Evolutionary conservation across 2,888 invertebrate species (phyloP), one percentile per base, ranked within the genome.

Genomic region (Bursaphelenchus okinawaensis): DNA sequence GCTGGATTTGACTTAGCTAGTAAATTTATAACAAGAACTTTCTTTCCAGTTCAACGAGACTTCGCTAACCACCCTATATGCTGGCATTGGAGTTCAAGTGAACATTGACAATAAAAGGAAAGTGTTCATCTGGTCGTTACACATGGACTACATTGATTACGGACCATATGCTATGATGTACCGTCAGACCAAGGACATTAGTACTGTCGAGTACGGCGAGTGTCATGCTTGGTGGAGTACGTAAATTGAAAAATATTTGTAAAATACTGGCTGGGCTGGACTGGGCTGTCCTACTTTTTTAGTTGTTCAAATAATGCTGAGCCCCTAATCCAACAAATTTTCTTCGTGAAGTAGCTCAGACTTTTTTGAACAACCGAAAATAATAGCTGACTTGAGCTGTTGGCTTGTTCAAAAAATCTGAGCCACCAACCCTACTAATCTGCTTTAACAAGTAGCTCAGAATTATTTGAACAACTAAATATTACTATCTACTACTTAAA

Each of bases 121-220:
- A 3, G 29, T 65, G 16, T 12, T 16, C 24, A 31, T 55, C 8
- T 69, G 62, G 56, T 54, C 63, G 22, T 9, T 62, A 23, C 69
- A 69, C 52, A 28, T 69, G 28, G 68, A 68, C 51, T 70, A 56
- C 29, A 12, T 55, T 1, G 29, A 58, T 27, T 69, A 70, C 55
- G 68, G 63, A 4, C 68, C 69, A n/a, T 71, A 70, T 52, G 65
- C 63, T 4, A 54, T 58, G 1, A 63, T 66, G 56, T 69, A 70
- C 28, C 56, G 59, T 16, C 9, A 52, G 9, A 52, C 31, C 7
- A 61, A 28, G 8, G 40, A 55, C n/a, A 26, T 60, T 4, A 9
- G 19, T 19, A n/a, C 22, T 4, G 20, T 59, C 12, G 60, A 59
- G 16, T 22, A 40, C 22, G 60, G 60, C 22, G 60, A 59, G 6